Conservation (phyloP, 2,888 invertebrate species). For the Trilocha varians region DNA sequence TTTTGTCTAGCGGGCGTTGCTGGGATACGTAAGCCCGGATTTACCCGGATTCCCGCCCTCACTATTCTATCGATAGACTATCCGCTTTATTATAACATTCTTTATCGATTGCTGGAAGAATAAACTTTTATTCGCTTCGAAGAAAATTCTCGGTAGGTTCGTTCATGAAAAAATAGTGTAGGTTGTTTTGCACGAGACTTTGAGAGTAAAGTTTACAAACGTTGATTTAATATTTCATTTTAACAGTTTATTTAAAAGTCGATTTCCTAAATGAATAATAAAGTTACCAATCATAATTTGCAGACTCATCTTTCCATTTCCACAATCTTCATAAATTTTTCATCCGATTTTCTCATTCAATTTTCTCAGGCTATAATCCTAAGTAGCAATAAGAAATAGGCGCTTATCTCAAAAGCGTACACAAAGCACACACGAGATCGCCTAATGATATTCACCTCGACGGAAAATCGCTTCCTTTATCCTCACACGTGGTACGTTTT, state of each 20-base stretch:
- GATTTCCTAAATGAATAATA: too few relatives aligned
- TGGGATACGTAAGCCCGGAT: conserved; percentile 32
- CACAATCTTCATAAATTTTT: not conserved
- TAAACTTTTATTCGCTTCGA: too few relatives aligned
- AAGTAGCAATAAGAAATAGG: not conserved
- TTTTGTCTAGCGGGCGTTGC: conserved; percentile 17
- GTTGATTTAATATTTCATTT: too few relatives aligned
- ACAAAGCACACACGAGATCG: conserved; percentile 28
- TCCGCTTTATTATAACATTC: not conserved
- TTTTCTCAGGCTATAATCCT: not conserved
- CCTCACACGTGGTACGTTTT: conserved; percentile 56
- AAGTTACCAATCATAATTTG: too few relatives aligned
- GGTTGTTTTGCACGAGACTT: too few relatives aligned
- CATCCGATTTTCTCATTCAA: not conserved
- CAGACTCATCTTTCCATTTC: not conserved
- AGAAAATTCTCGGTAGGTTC: too few relatives aligned
- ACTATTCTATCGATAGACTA: conserved; percentile 25
- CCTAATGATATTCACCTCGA: conserved; percentile 69
- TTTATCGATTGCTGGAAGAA: too few relatives aligned
- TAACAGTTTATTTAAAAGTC: too few relatives aligned
- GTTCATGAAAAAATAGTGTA: too few relatives aligned
- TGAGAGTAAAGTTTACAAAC: too few relatives aligned
- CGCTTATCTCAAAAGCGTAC: not conserved
- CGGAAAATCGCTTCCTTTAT: conserved; percentile 66
- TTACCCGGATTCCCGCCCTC: conserved; percentile 32